Evolutionary conservation across 2,113 vertebrate genomes (phyloP), one percentile per base, ranked within the genome.

Genomic region (Galeopterus variegatus): DNA sequence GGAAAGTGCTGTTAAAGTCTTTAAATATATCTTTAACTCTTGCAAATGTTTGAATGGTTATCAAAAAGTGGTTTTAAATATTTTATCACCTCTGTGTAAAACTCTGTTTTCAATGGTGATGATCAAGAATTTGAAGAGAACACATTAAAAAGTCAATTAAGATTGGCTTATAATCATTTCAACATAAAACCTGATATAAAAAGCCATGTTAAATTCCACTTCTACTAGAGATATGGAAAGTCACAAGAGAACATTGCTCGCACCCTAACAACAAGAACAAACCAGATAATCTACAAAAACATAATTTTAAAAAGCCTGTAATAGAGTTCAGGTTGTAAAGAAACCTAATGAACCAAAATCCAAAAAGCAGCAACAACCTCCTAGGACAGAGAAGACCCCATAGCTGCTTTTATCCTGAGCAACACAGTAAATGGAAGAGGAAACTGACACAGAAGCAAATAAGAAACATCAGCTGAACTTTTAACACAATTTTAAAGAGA

Each of bases 11-110:
- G 52, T 67, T 90, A 82, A 85, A 76, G 17, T 64, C 41, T 92
- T 96, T 89, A 92, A 96, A 97, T 88, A 85, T 84, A 92, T 86
- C 23, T 96, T 96, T 77, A 93, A 89, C 70, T 62, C 62, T 93
- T 92, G 9, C 33, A 96, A 90, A 85, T 79, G 10, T 86, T 70
- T 92, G 56, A 82, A 64, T 36, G 33, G 9, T 58, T 48, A 3
- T 86, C 41, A 31, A 84, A 81, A 88, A 56, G 48, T n/a, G 31
- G 15, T 85, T 94, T 92, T 58, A 86, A 73, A 60, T 52, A 58
- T 95, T 96, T 89, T 95, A 79, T 92, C 84, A 77, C 52, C 65
- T 72, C 65, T 92, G 17, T 64, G 31, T 50, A 36, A 93, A 76
- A 80, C 41, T 45, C 48, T 58, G 3, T 58, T 85, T 91, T 93